Base-by-base conservation (phyloP, 2,888 invertebrate species). In the Halocaridina rubra region DNA sequence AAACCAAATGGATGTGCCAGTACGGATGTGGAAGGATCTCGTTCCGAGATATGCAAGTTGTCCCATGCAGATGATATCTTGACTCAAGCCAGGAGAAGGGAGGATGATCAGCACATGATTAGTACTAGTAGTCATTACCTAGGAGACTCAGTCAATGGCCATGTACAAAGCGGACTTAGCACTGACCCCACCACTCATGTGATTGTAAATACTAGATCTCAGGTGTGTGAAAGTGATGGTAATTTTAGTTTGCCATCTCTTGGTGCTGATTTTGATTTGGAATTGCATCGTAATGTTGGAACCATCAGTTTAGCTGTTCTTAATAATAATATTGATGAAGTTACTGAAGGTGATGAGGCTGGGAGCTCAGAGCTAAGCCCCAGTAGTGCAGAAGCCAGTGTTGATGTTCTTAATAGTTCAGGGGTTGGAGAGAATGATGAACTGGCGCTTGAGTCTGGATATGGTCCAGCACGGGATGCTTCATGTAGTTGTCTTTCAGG, bases 301-400 rank as follows among this genome's bases (percentile, higher is more conserved):
- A 24, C 67, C 39, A 59, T 81, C 39, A 81, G 69, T 64, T 75
- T 76, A 27, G 81, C 75, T 57, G 53, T 53, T 67, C 57, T 69
- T 19, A 81, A 81, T 61, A n/a, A n/a, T n/a, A n/a, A n/a, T n/a
- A n/a, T n/a, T n/a, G n/a, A n/a, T n/a, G n/a, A n/a, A n/a, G n/a
- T n/a, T n/a, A n/a, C n/a, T 53, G 53, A 53, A n/a, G 53, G 53
- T 53, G 53, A 53, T n/a, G 76, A 81, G 76, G 39, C 33, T 84
- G 82, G 78, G 61, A 72, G 78, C 82, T 84, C 82, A 78, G 78
- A 84, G 82, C 76, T 78, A 78, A 84, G 76, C 72, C 71, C 71
- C 46, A 67, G 30, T 72, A 78, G 61, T 30, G 72, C 29, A 22
- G 69, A 76, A 27, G 78, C 72, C 72, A 78, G 71, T 72, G 22